Conservation (phyloP, 2,797 vertebrate genomes). For the Falco cherrug region DNA sequence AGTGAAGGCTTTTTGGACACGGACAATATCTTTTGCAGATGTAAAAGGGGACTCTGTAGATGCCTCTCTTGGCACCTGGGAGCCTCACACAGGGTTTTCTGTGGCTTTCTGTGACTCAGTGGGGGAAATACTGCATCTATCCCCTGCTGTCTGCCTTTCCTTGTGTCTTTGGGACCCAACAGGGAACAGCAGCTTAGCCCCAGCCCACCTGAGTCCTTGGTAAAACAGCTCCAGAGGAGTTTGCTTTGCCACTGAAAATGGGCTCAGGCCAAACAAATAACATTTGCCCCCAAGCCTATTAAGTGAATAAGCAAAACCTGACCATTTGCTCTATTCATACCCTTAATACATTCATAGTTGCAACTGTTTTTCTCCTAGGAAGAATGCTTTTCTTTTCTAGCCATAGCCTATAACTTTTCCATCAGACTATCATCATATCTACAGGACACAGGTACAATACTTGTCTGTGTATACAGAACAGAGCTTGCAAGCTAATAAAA, state of each 20-base stretch:
- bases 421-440: background rate
- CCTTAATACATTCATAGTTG: background rate
- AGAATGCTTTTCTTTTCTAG: background rate
- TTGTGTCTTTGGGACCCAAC: background rate
- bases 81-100: background rate
- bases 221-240: background rate
- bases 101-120: background rate
- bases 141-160: background rate
- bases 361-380: background rate
- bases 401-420: background rate
- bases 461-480: background rate
- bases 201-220: background rate
- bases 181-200: background rate
- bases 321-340: background rate
- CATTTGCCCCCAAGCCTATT: background rate
- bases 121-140: background rate
- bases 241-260: background rate
- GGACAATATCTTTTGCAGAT: background rate
- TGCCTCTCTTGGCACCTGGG: background rate
- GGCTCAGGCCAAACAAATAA: background rate
- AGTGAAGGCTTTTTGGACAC: background rate
- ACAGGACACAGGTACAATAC: background rate
- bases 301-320: background rate
- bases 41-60: background rate
- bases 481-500: background rate